Evolutionary conservation across 1,140 invertebrate species (phyloP).

Genomic region (Drosophila sp.): DNA sequence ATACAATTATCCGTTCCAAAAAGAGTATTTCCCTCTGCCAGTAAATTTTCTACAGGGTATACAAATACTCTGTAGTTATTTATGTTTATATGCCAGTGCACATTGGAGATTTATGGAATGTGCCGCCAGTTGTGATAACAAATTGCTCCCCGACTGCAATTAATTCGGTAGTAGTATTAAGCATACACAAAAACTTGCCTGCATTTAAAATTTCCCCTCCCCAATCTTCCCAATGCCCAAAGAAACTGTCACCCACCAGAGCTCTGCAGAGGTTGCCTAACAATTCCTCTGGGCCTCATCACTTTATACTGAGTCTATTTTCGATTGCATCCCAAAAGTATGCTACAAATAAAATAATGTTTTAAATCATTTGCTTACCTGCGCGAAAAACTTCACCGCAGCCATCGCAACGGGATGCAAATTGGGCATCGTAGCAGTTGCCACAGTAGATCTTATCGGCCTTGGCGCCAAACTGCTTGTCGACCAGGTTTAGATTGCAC

Average conservation of each 20-base stretch:
- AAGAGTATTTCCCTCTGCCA: neutral
- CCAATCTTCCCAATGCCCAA: neutral
- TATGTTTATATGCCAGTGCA: conserved; percentile 40
- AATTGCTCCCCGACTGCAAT: conserved; percentile 57
- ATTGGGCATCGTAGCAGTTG: conserved; percentile 99
- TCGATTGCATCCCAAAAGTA: conserved; percentile 50
- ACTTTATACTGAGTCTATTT: conserved; percentile 9
- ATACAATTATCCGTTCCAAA: neutral
- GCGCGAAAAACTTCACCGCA: conserved; percentile 99
- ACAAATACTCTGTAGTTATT: conserved; percentile 26
- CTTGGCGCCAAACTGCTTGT: conserved; percentile 99
- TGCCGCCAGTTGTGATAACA: conserved; percentile 44
- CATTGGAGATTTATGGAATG: conserved; percentile 52
- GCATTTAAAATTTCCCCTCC: neutral
- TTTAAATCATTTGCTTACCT: conserved; percentile 88
- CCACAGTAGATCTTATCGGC: conserved; percentile 99
- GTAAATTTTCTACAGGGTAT: neutral
- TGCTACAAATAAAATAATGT: conserved; percentile 34
- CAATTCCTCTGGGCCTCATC: conserved; percentile 28
- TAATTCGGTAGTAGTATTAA: conserved; percentile 55
- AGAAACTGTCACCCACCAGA: conserved; percentile 2
- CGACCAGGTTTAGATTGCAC: conserved; percentile 98
- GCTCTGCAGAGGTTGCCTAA: conserved; percentile 1
- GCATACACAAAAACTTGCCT: conserved; percentile 11
- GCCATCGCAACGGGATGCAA: conserved; percentile 99